Evolutionary conservation across 2,888 invertebrate species (phyloP).

Genomic region (Diadegma fenestrale): DNA sequence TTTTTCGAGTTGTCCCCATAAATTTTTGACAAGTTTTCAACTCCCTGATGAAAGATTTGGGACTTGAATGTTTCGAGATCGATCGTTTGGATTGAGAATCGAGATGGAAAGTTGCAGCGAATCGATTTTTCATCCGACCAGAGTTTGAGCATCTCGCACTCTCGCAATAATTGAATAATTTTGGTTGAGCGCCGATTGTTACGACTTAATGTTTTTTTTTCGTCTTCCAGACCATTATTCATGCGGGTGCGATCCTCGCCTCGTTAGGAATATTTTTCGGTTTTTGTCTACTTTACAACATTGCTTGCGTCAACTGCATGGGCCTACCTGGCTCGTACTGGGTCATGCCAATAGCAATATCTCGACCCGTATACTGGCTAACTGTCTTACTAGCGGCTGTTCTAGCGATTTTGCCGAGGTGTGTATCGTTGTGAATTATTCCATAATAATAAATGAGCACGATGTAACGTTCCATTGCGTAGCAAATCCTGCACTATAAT

Average conservation of each 20-base stretch:
- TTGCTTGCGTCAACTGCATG: conserved; percentile 92
- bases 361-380: conserved; percentile 92
- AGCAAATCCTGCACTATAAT: no score
- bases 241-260: conserved; percentile 90
- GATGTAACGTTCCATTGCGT: no score
- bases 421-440: conserved; percentile 86
- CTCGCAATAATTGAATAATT: not conserved
- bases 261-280: conserved; percentile 93
- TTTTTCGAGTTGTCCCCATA: not conserved
- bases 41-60: no score
- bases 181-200: not conserved
- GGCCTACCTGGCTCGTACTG: conserved; percentile 94
- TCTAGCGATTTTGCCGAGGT: conserved; percentile 94
- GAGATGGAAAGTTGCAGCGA: no score
- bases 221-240: conserved; percentile 94
- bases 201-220: conserved; percentile 57
- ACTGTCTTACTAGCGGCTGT: conserved; percentile 91
- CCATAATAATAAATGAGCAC: not conserved
- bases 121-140: no score
- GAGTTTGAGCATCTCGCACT: no score
- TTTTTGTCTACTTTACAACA: conserved; percentile 94
- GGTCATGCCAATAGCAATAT: conserved; percentile 93
- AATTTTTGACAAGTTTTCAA: no score
- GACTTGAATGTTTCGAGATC: no score
- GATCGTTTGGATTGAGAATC: no score